Evolutionary conservation across 2,888 invertebrate species (phyloP), one percentile per base, ranked within the genome.

Genomic region (Netelia fuscicornis): DNA sequence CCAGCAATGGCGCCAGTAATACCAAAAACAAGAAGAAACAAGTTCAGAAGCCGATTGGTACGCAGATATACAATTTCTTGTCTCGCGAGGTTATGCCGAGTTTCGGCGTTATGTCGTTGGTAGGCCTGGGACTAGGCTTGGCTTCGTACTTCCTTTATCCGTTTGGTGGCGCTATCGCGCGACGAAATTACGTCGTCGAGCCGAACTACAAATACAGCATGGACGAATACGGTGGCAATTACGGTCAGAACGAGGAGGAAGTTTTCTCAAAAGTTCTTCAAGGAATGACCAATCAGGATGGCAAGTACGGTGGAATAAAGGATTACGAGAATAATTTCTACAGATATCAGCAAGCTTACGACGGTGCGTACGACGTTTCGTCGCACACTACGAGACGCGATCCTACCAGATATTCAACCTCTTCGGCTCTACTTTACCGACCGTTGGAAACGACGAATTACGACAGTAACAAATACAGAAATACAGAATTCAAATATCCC

Each of bases 1-100:
- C 87, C 0, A 92, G 91, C 9, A 92, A 94, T 64, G 94, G 94
- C 1, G 95, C 95, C 86, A 93, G 90, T 13, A 92, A 94, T 62
- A 94, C 94, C 2, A 95, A 95, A 86, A 95, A 94, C 79, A 96
- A 96, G 92, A 94, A 94, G 58, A 89, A 92, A 78, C 89, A 91
- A 52, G 87, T 90, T 1, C 94, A 94, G 60, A 95, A 96, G 78
- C 96, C 97, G 0, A 95, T 97, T 0, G 95, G 96, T 10, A 96
- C 97, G 0, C 96, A 97, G 91, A 95, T 97, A 37, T 97, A 97
- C 90, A 97, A 97, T 89, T 97, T 97, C 89, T 93, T 97, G 58
- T 97, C 97, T 2, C 95, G 97, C 88, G 97, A 97, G 94, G 96
- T 97, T 0, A 97, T 97, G 96, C 97, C 97, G 0, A 96, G 97